Evolutionary conservation across 2,888 invertebrate species (phyloP).

Genomic region (Dorcus parallelipipedus): DNA sequence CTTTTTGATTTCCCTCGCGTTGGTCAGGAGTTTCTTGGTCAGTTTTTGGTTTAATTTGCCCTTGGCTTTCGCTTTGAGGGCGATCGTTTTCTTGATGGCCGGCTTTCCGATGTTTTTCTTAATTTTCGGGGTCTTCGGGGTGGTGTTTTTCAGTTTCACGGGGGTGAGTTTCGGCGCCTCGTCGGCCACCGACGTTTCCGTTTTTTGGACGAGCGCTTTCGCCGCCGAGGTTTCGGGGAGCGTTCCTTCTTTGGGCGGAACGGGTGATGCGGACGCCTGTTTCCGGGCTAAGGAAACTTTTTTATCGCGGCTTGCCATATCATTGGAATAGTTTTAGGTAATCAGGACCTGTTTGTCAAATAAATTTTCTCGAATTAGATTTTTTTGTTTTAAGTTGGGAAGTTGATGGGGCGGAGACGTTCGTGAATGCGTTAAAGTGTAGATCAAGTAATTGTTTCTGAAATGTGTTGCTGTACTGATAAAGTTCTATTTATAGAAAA

Average conservation of each 20-base stretch:
- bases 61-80: conserved; percentile 39
- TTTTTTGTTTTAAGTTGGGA: too few species aligned
- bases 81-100: conserved; percentile 26
- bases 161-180: conserved; percentile 22
- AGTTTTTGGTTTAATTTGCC: conserved; percentile 34
- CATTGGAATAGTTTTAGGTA: conserved; percentile 33
- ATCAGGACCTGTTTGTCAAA: conserved; percentile 11
- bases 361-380: neutral
- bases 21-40: conserved; percentile 37
- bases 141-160: conserved; percentile 14
- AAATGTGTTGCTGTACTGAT: neutral
- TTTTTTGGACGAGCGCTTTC: conserved; percentile 28
- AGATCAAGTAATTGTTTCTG: neutral
- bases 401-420: too few species aligned
- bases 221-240: conserved; percentile 27
- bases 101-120: conserved; percentile 22
- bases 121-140: conserved; percentile 18
- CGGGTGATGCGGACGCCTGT: conserved; percentile 35
- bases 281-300: conserved; percentile 43
- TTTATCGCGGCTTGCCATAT: conserved; percentile 50
- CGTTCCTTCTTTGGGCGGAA: conserved; percentile 37
- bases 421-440: too few species aligned
- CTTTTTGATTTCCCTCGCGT: conserved; percentile 39
- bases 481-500: neutral
- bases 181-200: conserved; percentile 25